Evolutionary conservation across 1,140 invertebrate genomes (phyloP), one percentile per base, ranked within the genome.

Genomic region (Eubasilissa regina): DNA sequence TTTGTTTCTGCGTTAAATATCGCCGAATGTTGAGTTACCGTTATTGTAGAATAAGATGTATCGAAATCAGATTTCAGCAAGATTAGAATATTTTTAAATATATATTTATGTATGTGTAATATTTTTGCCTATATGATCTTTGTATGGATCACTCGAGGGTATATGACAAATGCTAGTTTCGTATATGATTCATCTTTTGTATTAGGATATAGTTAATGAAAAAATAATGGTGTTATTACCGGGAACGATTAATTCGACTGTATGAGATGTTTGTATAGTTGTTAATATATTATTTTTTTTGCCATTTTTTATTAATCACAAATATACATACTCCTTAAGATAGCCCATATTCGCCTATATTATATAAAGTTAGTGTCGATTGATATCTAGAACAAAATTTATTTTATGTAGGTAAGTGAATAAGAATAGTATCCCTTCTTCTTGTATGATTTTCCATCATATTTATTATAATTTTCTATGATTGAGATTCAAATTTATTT

Each of bases 401-500:
- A 64, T 64, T n/a, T 43, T 6, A 47, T 15, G 8, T 19, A 56
- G 44, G n/a, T 66, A 35, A 66, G 8, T 56, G 53, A n/a, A 12
- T 66, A 66, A 56, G 62, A n/a, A 44, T 56, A 56, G 53, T n/a
- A n/a, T 17, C 8, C 11, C 48, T 66, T 66, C 13, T 25, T 53
- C 6, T 66, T 43, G 25, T 25, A 62, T 9, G n/a, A 56, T 56
- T 17, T 17, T 56, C 53, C 6, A 56, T 56, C 11, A 51, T 51
- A 51, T 51, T 51, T 51, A 56, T 56, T 56, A 56, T 56, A 17
- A 56, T 56, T 56, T 56, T 56, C n/a, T 56, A 56, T n/a, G 53
- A 17, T 56, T 56, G 53, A 56, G 53, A 56, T 56, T 56, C n/a
- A n/a, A 56, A 44, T 66, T 66, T 66, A 66, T 66, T 66, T 66